Base-by-base conservation (phyloP, 2,888 invertebrate genomes). In the Xanthostigma xanthostigma region DNA sequence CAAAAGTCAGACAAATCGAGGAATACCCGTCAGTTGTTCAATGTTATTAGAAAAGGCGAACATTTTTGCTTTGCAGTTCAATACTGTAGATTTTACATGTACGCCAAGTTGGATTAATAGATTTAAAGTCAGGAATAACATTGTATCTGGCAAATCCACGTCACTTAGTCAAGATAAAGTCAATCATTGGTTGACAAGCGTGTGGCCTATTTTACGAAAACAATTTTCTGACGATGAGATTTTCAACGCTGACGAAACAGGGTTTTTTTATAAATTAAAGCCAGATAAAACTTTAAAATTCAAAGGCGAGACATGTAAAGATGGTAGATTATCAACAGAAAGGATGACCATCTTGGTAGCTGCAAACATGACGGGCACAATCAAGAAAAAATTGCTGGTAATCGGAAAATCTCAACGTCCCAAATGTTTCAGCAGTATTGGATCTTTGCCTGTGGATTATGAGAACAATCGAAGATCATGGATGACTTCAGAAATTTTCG, bases 401-500 rank as follows among this genome's bases (percentile, higher is more conserved):
- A 59, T 58, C 27, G 59, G 56, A 40, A 57, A 57, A 50, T 41
- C 51, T 41, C 47, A 49, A 50, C 54, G 52, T 8, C 57, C 55
- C 8, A 46, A 57, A 33, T 61, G 59, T 50, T 59, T 60, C 50
- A 59, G 53, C 50, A 51, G 53, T 44, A 48, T 55, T 9, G 49
- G 51, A 38, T 38, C 48, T 9, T 46, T 56, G 14, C 55, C 54
- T 36, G 54, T 55, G 9, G 14, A 9, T 52, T 63, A 62, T 53
- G 55, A 54, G 50, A 51, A 53, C 41, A 62, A 63, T 48, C 53
- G 44, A 43, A 63, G 51, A 49, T 56, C 62, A 17, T 64, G 63
- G 64, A 64, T 66, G 62, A 64, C 60, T 42, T 53, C 53, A 13
- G 49, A 54, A 51, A 46, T 54, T 46, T 56, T 56, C 50, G 44